Percentiles rank a stretch among this genome's conserved stretches.
Evolutionary conservation across 2,888 invertebrate species (phyloP).

Genomic region (Andrena flavipes): DNA sequence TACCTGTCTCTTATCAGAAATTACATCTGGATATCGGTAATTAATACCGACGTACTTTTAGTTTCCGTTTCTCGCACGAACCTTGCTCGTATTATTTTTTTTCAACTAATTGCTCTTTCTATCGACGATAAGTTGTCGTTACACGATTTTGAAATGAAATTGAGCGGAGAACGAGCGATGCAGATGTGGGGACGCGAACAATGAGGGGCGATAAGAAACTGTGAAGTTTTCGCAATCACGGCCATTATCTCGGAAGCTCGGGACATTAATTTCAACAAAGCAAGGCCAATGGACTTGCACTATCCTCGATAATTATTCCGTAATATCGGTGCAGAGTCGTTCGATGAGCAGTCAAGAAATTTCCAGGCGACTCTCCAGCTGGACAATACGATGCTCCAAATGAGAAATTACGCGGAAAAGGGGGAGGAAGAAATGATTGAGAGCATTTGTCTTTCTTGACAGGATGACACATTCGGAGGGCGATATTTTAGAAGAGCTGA

Average conservation of each 20-base stretch:
- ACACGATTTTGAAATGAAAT: conserved; percentile 7
- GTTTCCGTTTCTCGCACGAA: too few relatives aligned
- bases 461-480: not conserved
- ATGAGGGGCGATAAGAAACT: conserved; percentile 21
- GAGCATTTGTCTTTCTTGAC: not conserved
- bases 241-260: conserved; percentile 42
- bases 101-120: not conserved
- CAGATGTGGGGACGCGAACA: conserved; percentile 18
- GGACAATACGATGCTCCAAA: not conserved
- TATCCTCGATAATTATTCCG: conserved; percentile 36
- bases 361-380: not conserved
- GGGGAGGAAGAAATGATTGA: not conserved
- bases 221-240: conserved; percentile 21
- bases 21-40: too few relatives aligned
- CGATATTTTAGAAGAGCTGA: too few relatives aligned
- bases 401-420: not conserved
- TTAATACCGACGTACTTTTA: too few relatives aligned
- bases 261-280: conserved; percentile 45
- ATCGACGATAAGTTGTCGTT: not conserved
- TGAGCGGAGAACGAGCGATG: not conserved
- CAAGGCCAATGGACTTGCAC: conserved; percentile 48
- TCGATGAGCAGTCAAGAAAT: not conserved
- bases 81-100: not conserved
- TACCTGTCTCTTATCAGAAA: too few relatives aligned
- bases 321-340: not conserved